Evolutionary conservation across 1,140 invertebrate species (phyloP).

Genomic region (Spodoptera litura): DNA sequence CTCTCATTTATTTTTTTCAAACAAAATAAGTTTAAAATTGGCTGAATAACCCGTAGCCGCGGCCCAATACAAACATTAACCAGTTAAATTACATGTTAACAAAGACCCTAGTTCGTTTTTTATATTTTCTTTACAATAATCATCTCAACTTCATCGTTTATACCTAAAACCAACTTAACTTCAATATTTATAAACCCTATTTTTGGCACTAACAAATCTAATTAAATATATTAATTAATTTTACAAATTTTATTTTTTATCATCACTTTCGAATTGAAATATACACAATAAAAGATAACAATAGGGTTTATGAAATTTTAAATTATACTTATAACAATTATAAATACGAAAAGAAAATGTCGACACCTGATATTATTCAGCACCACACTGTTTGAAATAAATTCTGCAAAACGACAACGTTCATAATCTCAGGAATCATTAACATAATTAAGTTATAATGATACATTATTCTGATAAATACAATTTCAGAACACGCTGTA

Average conservation of each 20-base stretch:
- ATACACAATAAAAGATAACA: slow-evolving; percentile 53
- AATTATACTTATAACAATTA: slow-evolving; percentile 37
- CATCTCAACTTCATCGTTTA: slow-evolving; percentile 76
- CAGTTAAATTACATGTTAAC: slow-evolving; percentile 76
- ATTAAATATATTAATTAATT: slow-evolving; percentile 72
- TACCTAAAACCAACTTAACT: slow-evolving; percentile 81
- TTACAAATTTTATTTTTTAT: slow-evolving; percentile 59
- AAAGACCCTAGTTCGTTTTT: slow-evolving; percentile 83
- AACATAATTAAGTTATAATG: slow-evolving; percentile 46
- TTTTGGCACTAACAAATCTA: slow-evolving; percentile 85
- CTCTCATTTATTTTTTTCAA: slow-evolving; percentile 76
- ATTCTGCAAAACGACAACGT: slow-evolving; percentile 43
- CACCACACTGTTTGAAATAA: slow-evolving; percentile 65
- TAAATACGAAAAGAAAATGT: slow-evolving; percentile 51
- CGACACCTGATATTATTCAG: slow-evolving; percentile 61
- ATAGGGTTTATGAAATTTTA: slow-evolving; percentile 45
- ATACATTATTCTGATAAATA: slow-evolving; percentile 44
- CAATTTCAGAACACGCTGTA: slow-evolving; percentile 12
- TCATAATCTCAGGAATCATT: slow-evolving; percentile 39
- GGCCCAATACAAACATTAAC: slow-evolving; percentile 68
- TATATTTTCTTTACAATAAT: slow-evolving; percentile 79
- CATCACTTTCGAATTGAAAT: slow-evolving; percentile 58
- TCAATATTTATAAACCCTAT: slow-evolving; percentile 76
- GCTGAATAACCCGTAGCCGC: slow-evolving; percentile 70
- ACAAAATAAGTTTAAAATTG: slow-evolving; percentile 81